Base-by-base conservation (phyloP, 2,797 vertebrate species). In the Lepilemur ruficaudatus region DNA sequence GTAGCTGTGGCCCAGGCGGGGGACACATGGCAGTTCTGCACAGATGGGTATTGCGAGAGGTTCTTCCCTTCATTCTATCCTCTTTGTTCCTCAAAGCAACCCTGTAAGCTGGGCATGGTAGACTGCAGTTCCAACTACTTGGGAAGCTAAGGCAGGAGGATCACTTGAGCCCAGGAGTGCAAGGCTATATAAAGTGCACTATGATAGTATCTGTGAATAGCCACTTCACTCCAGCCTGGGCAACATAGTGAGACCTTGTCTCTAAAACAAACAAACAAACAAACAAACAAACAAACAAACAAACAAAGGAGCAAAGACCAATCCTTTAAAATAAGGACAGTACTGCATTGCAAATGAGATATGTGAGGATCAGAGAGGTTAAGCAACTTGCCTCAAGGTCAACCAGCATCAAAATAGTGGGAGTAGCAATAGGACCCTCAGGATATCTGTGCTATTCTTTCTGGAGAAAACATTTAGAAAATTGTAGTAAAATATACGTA, bases 11-110 rank as follows among this genome's bases (percentile, higher is more conserved):
- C 25, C 32, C 43, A 38, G 67, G 41, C 38, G 15, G 28, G 52
- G 59, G 89, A 50, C 22, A 38, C 41, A 4, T 8, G 76, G 46
- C 30, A 41, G n/a, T n/a, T 48, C 72, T 43, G 32, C 12, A 38
- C 4, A 73, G 22, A 65, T 20, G 6, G 0, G 2, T 12, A 9
- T n/a, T 41, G 23, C 0, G 2, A 3, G 23, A 67, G 73, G n/a
- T 14, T 35, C 30, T 55, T 15, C 35, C 17, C 23, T 30, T 57
- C 63, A 67, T 25, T 80, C n/a, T 18, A 0, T 76, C 14, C 55
- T 65, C 46, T 57, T 11, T 67, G 48, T 73, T 87, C 35, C 63
- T 82, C 52, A 69, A 59, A 81, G 65, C n/a, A 72, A 5, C 15
- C 11, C 15, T 52, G 59, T 67, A 73, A 57, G 15, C 4, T 22